A percentile compares a stretch with the other conserved stretches of the same genome.
phyloP scores from a whole-genome alignment of 2,113 vertebrate species.

The Hippocampus abdominalis region DNA sequence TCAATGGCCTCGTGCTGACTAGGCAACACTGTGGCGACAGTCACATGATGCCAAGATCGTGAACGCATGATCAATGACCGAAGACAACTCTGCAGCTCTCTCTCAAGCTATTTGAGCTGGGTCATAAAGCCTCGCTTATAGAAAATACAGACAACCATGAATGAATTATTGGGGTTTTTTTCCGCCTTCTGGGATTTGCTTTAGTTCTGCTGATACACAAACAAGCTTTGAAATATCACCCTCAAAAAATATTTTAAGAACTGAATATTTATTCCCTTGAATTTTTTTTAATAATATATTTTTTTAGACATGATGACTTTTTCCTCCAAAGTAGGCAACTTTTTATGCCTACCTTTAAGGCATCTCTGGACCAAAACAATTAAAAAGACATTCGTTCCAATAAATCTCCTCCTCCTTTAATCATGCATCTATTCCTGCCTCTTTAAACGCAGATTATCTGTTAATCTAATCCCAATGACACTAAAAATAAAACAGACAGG shows the following conservation, averaged over 20 bases:
- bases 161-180: not conserved
- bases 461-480: not conserved
- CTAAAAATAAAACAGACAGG: not conserved
- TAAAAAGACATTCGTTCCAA: not conserved
- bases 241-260: no score
- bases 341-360: no score
- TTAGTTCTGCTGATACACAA: not conserved
- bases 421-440: not conserved
- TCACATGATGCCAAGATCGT: slow-evolving; percentile 36
- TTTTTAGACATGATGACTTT: no score
- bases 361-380: not conserved
- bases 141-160: not conserved
- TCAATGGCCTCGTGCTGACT: slow-evolving; percentile 6
- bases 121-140: not conserved
- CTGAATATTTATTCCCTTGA: no score
- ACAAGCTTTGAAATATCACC: no score
- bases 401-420: not conserved
- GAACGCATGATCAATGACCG: not conserved
- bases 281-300: no score
- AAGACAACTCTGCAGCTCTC: not conserved
- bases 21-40: slow-evolving; percentile 19
- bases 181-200: not conserved
- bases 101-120: no score
- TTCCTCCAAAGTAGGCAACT: no score
- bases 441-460: not conserved